A percentile compares a stretch with the other conserved stretches of the same genome.
Evolutionary conservation across 2,113 vertebrate genomes (phyloP).

Genomic region (Hipposideros armiger): DNA sequence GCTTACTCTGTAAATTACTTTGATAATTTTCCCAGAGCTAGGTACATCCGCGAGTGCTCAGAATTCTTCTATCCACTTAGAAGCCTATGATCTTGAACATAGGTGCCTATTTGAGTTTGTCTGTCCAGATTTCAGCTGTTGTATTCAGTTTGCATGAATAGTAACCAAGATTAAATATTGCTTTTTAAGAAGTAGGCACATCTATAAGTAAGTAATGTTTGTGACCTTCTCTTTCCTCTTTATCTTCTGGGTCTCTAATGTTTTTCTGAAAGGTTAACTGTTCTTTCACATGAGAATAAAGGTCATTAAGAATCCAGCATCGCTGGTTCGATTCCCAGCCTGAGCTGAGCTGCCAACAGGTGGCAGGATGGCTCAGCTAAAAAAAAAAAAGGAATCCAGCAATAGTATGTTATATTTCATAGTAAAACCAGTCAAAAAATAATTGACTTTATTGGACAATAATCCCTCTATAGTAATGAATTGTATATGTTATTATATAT

Average conservation of each 20-base stretch:
- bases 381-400: neutral
- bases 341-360: no score
- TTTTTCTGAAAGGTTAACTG: slow-evolving; percentile 42
- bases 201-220: neutral
- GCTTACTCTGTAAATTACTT: neutral
- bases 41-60: neutral
- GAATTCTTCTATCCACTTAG: neutral
- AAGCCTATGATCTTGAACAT: neutral
- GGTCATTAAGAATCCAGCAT: neutral
- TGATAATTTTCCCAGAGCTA: neutral
- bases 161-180: neutral
- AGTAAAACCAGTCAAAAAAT: neutral
- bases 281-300: neutral
- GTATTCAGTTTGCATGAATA: neutral
- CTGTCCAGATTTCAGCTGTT: slow-evolving; percentile 7
- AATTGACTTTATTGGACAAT: neutral
- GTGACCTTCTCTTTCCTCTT: neutral
- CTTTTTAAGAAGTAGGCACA: neutral
- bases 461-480: neutral
- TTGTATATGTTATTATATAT: neutral
- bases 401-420: neutral
- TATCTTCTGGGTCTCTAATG: neutral
- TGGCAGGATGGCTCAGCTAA: no score
- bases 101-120: neutral
- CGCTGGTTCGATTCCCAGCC: no score